phyloP scores from a whole-genome alignment of 2,797 vertebrate genomes.

The Melanotaenia nigrans region DNA sequence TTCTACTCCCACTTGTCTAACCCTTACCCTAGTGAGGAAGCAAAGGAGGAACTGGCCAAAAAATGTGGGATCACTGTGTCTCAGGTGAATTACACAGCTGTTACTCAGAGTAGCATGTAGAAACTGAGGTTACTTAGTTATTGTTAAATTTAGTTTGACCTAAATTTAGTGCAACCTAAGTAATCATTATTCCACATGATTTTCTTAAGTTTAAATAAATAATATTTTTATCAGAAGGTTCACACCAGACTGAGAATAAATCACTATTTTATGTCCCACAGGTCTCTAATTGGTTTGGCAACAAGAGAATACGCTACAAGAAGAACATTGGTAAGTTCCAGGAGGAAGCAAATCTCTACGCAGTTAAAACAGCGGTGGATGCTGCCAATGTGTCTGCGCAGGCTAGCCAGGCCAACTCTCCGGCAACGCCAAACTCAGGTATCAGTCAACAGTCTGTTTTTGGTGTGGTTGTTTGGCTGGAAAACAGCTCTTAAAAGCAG shows the following conservation, averaged over 20 bases:
- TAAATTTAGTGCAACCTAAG: too few species aligned
- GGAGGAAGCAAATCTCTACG: slow-evolving; percentile 88
- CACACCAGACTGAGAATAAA: slow-evolving; percentile 3
- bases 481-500: neutral
- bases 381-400: slow-evolving; percentile 86
- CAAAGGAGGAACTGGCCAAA: slow-evolving; percentile 99
- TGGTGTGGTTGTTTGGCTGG: neutral
- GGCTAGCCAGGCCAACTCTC: slow-evolving; percentile 89
- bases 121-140: neutral
- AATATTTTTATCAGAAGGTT: neutral
- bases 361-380: slow-evolving; percentile 84
- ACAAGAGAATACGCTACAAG: slow-evolving; percentile 91
- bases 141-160: neutral
- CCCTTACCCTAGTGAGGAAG: slow-evolving; percentile 99
- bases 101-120: neutral
- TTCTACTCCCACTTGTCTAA: slow-evolving; percentile 99
- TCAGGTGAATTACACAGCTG: slow-evolving; percentile 84
- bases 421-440: slow-evolving; percentile 89
- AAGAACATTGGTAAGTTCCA: slow-evolving; percentile 91
- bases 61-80: slow-evolving; percentile 98
- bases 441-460: slow-evolving; percentile 9
- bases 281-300: slow-evolving; percentile 92
- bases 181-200: too few species aligned
- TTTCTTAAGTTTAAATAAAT: neutral
- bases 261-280: slow-evolving; percentile 44